Conservation (phyloP, 2,113 vertebrate species). For the Scomber colias region DNA sequence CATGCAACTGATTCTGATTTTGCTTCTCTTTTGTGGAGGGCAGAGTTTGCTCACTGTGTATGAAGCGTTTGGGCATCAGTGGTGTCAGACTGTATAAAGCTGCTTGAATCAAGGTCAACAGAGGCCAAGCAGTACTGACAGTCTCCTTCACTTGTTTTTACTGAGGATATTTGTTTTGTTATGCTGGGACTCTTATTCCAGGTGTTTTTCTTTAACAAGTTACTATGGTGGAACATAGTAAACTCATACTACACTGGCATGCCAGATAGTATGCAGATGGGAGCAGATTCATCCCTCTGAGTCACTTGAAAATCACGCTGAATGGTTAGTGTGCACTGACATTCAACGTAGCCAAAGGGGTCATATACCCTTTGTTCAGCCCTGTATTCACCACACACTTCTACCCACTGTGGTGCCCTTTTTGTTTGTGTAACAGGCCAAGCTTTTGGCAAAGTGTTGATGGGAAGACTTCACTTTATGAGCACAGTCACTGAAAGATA, state of each 20-base stretch:
- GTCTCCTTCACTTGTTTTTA: slow-evolving; percentile 34
- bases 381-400: slow-evolving; percentile 45
- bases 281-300: slow-evolving; percentile 50
- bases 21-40: slow-evolving; percentile 33
- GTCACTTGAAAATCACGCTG: slow-evolving; percentile 57
- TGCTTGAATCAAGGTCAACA: slow-evolving; percentile 49
- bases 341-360: slow-evolving; percentile 75
- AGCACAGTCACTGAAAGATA: slow-evolving; percentile 27
- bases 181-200: slow-evolving; percentile 15
- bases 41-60: slow-evolving; percentile 44
- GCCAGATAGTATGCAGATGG: slow-evolving; percentile 60
- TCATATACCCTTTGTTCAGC: slow-evolving; percentile 61
- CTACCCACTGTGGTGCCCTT: slow-evolving; percentile 52
- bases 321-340: slow-evolving; percentile 72
- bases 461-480: slow-evolving; percentile 1
- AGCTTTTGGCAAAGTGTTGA: slow-evolving; percentile 66
- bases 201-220: slow-evolving; percentile 32
- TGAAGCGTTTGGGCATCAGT: slow-evolving; percentile 38
- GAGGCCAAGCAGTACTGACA: slow-evolving; percentile 20
- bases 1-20: slow-evolving; percentile 17
- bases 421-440: slow-evolving; percentile 42
- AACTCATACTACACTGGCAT: slow-evolving; percentile 65
- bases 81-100: slow-evolving; percentile 51
- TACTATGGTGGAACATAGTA: slow-evolving; percentile 64
- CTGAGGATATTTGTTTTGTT: slow-evolving; percentile 33